Evolutionary conservation across 2,113 vertebrate species (phyloP).

Genomic region (Romanogobio albipinnatus): DNA sequence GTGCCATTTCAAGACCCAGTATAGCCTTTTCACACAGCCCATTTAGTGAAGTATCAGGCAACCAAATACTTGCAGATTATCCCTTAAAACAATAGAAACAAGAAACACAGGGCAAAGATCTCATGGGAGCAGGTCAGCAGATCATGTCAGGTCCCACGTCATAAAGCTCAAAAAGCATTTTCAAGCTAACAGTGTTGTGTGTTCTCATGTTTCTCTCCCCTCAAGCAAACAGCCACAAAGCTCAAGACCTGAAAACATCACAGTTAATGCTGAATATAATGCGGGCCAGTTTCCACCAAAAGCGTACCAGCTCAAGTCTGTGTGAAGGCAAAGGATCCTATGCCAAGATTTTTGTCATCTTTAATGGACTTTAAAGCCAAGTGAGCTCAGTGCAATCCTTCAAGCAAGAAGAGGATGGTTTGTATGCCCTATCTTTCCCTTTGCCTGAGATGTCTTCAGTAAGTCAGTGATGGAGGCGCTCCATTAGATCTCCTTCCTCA

Average conservation of each 20-base stretch:
- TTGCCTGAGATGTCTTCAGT: slow-evolving; percentile 25
- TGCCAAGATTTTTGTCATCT: background rate
- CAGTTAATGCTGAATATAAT: slow-evolving; percentile 52
- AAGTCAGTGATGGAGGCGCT: background rate
- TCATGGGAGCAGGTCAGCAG: slow-evolving; percentile 1
- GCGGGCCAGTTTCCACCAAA: slow-evolving; percentile 9
- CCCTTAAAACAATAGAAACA: background rate
- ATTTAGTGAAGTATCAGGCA: slow-evolving; percentile 1
- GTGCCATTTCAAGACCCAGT: slow-evolving; percentile 11
- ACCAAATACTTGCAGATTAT: background rate
- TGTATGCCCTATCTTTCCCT: slow-evolving; percentile 70
- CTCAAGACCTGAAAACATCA: slow-evolving; percentile 61
- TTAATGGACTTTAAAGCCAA: slow-evolving; percentile 41
- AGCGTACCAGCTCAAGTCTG: background rate
- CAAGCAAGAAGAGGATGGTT: slow-evolving; percentile 66
- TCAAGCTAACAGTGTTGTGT: slow-evolving; percentile 82
- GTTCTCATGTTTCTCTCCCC: slow-evolving; percentile 74
- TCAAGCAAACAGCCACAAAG: slow-evolving; percentile 78
- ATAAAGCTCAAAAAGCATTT: slow-evolving; percentile 42
- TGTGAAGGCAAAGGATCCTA: background rate
- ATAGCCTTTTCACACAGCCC: background rate
- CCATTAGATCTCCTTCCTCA: background rate
- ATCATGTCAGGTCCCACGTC: slow-evolving; percentile 19
- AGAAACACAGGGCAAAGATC: background rate
- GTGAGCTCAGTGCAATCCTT: slow-evolving; percentile 10